phyloP scores from a whole-genome alignment of 2,888 invertebrate species.

The Aphodius granarius region DNA sequence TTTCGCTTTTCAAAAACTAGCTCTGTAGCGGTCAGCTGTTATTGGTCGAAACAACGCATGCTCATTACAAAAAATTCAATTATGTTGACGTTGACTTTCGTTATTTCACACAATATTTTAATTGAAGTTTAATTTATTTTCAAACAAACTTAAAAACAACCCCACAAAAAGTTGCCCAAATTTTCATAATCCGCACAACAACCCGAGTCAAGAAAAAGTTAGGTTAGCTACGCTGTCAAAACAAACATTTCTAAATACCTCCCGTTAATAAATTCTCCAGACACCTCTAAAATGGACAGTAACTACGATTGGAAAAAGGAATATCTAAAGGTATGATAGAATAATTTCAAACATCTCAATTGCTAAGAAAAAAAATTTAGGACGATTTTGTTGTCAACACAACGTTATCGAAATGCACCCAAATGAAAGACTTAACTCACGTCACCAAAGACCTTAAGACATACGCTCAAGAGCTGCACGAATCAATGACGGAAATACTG shows the following conservation, averaged over 20 bases:
- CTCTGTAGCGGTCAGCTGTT: background rate
- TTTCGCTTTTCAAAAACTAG: too few relatives aligned
- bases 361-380: constrained; percentile 55
- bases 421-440: constrained; percentile 66
- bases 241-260: background rate
- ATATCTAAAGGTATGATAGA: constrained; percentile 7
- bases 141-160: background rate
- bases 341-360: background rate
- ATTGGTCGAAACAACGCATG: background rate
- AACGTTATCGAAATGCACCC: constrained; percentile 76
- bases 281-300: constrained; percentile 3
- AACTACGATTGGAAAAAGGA: constrained; percentile 11
- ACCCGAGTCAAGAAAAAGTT: background rate
- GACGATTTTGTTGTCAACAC: constrained; percentile 90
- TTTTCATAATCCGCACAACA: background rate
- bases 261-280: background rate
- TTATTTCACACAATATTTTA: background rate
- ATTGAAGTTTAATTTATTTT: background rate
- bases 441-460: constrained; percentile 88
- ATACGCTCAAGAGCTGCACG: constrained; percentile 87
- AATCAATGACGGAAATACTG: constrained; percentile 95
- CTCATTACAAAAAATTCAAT: background rate
- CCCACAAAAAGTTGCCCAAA: background rate
- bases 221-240: background rate
- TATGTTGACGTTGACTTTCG: background rate